Evolutionary conservation across 2,113 vertebrate species (phyloP), one percentile per base, ranked within the genome.

Genomic region (Campylorhamphus procurvoides): DNA sequence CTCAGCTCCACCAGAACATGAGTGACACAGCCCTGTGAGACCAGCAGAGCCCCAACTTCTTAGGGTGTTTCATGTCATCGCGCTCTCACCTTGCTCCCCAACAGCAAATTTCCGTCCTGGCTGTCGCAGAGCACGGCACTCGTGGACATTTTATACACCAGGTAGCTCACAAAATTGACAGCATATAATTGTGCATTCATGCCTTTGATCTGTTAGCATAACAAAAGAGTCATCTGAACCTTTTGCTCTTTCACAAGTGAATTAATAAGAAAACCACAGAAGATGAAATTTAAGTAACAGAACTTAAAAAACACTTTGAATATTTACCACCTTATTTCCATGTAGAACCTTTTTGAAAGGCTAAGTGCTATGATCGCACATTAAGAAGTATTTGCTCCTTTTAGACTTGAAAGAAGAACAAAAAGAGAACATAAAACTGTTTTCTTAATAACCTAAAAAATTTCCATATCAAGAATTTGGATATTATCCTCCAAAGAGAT

Each of bases 31-130:
- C 31, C 22, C n/a, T 31, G 20, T 39, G 28, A 28, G 39, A 50
- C 23, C 56, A 63, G 42, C 39, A 55, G 19, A 82, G 46, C 28
- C 2, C 0, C 1, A 40, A 33, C 29, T 52, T 84, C 73, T 14
- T 46, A 35, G 31, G 14, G 28, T n/a, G 42, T 40, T 66, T 60
- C 24, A 67, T 37, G 37, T 37, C 0, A 0, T 52, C 0, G 0
- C 19, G 7, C 31, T 29, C 44, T 40, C 68, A 18, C 40, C 50
- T 73, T 47, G 58, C n/a, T 53, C 24, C 33, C 3, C 31, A 14
- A 2, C 5, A 12, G 35, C 14, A 35, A 28, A 33, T 63, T 42
- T 81, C 77, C 37, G 40, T 8, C 29, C 52, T 22, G 52, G n/a
- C 37, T 55, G 60, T 40, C 67, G 20, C 16, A 39, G 29, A 8